These are phyloP conservation scores for Watsonalla binaria DNA, from an alignment of 2,888 invertebrate species.

Conservation along the genomic window DNA sequence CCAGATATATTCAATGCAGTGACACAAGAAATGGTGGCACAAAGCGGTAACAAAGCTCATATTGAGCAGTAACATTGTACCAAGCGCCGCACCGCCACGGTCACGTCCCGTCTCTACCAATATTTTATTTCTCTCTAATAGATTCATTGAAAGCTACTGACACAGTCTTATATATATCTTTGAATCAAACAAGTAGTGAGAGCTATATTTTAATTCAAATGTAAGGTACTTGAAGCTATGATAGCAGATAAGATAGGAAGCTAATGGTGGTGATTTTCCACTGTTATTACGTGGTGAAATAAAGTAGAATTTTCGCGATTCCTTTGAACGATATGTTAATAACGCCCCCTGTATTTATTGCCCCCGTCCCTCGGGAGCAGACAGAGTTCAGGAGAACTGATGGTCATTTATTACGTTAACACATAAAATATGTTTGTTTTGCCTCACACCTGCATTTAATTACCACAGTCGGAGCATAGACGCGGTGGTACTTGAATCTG, in stretches of 20 bases:
- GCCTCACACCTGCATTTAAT: not conserved
- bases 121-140: constrained; percentile 17
- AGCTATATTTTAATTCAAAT: not conserved
- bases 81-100: constrained; percentile 19
- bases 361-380: not conserved
- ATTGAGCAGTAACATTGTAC: constrained; percentile 63
- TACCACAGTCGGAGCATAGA: constrained; percentile 4
- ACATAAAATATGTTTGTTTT: not conserved
- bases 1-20: constrained; percentile 78
- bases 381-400: not conserved
- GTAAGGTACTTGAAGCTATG: not conserved
- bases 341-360: not conserved
- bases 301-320: not conserved
- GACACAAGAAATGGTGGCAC: constrained; percentile 76
- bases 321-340: not conserved
- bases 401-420: not conserved
- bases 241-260: not conserved
- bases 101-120: constrained; percentile 12
- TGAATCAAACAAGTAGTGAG: not conserved
- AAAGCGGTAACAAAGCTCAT: constrained; percentile 76
- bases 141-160: not conserved
- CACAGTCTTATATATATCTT: too few relatives aligned
- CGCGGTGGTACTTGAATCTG: not conserved
- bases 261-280: not conserved
- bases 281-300: not conserved